Conservation (phyloP, 2,797 vertebrate species). For the Harpagifer antarcticus region DNA sequence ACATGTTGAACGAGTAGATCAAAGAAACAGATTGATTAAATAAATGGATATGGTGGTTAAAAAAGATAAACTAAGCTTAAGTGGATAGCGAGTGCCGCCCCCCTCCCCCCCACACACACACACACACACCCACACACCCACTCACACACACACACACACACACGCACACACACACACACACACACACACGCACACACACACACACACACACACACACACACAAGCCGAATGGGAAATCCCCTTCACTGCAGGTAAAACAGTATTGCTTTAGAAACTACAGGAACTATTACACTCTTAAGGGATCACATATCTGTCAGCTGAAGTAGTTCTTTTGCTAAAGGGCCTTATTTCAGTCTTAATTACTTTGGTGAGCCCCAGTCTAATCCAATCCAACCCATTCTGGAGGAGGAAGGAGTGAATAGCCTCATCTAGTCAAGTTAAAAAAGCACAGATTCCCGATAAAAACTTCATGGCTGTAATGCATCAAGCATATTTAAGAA, state of each 20-base stretch:
- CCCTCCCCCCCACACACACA: background rate
- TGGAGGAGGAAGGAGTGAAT: slow-evolving; percentile 34
- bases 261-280: slow-evolving; percentile 38
- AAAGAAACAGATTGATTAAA: no score
- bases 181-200: no score
- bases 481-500: slow-evolving; percentile 54
- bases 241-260: slow-evolving; percentile 39
- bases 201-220: no score
- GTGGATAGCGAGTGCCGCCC: no score
- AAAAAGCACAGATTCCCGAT: slow-evolving; percentile 33
- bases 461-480: slow-evolving; percentile 48
- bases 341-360: slow-evolving; percentile 53
- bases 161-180: no score
- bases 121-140: background rate
- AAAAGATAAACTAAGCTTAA: no score
- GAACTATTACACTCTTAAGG: slow-evolving; percentile 33
- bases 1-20: no score
- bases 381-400: slow-evolving; percentile 48
- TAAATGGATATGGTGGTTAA: no score
- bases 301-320: slow-evolving; percentile 55
- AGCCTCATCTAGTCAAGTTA: slow-evolving; percentile 29
- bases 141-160: slow-evolving; percentile 1
- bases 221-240: slow-evolving; percentile 50
- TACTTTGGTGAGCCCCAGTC: slow-evolving; percentile 44
- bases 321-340: slow-evolving; percentile 42